These are phyloP conservation scores for Chorisops tibialis DNA, from an alignment of 2,888 invertebrate genomes.

Conservation along the genomic window DNA sequence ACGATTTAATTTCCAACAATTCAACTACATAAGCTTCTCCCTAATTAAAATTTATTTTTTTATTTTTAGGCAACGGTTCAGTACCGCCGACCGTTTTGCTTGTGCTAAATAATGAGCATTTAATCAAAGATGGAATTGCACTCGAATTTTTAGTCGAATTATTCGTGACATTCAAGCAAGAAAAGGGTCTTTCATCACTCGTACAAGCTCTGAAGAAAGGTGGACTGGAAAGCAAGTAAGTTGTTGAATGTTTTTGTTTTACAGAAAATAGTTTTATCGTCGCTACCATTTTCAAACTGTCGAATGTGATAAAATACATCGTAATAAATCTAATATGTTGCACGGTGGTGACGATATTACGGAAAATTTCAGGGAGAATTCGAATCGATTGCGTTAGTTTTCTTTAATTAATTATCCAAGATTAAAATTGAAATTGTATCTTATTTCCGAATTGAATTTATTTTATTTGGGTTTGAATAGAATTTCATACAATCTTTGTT, in stretches of 20 bases:
- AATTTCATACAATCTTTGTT: constrained; percentile 17
- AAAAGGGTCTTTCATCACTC: constrained; percentile 81
- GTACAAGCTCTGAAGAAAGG: constrained; percentile 84
- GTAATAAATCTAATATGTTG: too few relatives aligned
- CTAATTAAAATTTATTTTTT: background rate
- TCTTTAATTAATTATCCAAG: constrained; percentile 49
- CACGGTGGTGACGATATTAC: too few relatives aligned
- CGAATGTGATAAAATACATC: too few relatives aligned
- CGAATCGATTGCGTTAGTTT: constrained; percentile 38
- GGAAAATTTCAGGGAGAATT: constrained; percentile 43
- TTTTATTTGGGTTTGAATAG: constrained; percentile 29
- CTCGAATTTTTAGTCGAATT: constrained; percentile 92
- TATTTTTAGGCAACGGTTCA: constrained; percentile 70
- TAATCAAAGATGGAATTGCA: constrained; percentile 90
- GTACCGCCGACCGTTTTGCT: constrained; percentile 85
- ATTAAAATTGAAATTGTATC: constrained; percentile 27
- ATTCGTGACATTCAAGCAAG: constrained; percentile 85
- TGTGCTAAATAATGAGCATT: constrained; percentile 86
- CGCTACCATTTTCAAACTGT: background rate
- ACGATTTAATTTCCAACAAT: too few relatives aligned
- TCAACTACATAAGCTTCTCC: too few relatives aligned
- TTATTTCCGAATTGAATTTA: constrained; percentile 15
- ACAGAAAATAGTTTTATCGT: background rate
- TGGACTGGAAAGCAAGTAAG: constrained; percentile 68
- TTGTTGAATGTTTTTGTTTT: constrained; percentile 24